Base-by-base conservation (phyloP, 2,797 vertebrate species). In the Falco naumanni region DNA sequence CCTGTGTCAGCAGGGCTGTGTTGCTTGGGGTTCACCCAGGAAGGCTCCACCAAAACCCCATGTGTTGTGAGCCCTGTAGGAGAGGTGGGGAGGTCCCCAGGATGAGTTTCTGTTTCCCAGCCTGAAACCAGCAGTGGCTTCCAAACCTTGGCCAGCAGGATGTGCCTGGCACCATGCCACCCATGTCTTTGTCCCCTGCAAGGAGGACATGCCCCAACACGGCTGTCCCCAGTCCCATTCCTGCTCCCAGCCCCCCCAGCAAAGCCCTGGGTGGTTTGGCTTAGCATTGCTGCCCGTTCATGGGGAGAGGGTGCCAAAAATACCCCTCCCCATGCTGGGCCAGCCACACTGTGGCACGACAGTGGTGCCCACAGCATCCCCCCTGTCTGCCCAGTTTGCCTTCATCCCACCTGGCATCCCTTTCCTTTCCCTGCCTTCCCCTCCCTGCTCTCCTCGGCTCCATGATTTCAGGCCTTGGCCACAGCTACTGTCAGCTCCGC, bases 291-390 rank as follows among this genome's bases (percentile, higher is more conserved):
- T 83, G 71, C 33, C 29, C 20, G 0, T n/a, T 34, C 11, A 4
- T 0, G 0, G 4, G 19, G 17, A 69, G 9, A 57, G 2, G 19
- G 37, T 22, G 21, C 22, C 59, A 26, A 75, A 76, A 82, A 4
- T 3, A 16, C 34, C 6, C 5, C 37, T 65, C 13, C 56, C 43
- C 47, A 29, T 4, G 3, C 5, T 0, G 4, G 34, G 9, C 66
- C 54, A 47, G 33, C 25, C 8, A 0, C 37, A 31, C 54, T 1
- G 0, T 43, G 50, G 4, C 21, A 31, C 0, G 1, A 5, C 24
- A 59, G 65, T 61, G 39, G 21, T 4, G 13, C 34, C 65, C 19
- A 3, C 45, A n/a, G 59, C 56, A 17, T 15, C 33, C 34, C 31
- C 19, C 15, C 8, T 2, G 21, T 13, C n/a, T 1, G 3, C 8